Evolutionary conservation across 2,797 vertebrate genomes (phyloP).

Genomic region (Numenius phaeopus): DNA sequence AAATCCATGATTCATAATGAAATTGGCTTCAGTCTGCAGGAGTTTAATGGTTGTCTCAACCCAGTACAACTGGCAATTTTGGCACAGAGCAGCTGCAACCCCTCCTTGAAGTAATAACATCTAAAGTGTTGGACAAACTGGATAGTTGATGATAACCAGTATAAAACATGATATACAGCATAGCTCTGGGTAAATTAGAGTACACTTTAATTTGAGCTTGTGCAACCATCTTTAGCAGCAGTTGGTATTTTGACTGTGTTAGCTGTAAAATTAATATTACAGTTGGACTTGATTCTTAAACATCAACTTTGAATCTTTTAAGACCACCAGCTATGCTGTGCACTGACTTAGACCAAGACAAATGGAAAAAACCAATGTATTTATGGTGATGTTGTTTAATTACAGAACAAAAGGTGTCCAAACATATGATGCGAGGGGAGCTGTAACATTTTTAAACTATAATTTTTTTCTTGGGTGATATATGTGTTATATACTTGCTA

Average conservation of each 20-base stretch:
- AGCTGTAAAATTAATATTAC: constrained; percentile 20
- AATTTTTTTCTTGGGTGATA: background rate
- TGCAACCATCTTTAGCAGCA: constrained; percentile 11
- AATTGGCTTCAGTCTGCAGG: constrained; percentile 68
- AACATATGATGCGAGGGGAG: background rate
- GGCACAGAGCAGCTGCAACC: background rate
- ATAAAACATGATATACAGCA: constrained; percentile 16
- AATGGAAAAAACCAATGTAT: background rate
- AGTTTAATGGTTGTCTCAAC: constrained; percentile 55
- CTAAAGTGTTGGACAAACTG: constrained; percentile 44
- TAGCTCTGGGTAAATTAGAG: constrained; percentile 13
- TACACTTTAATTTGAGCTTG: background rate
- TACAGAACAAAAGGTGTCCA: background rate
- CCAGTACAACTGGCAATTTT: constrained; percentile 37
- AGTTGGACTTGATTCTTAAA: background rate
- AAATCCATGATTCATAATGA: constrained; percentile 69
- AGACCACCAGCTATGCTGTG: background rate
- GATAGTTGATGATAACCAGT: constrained; percentile 40
- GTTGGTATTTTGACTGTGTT: background rate
- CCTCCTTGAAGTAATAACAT: constrained; percentile 48
- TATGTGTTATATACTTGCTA: background rate
- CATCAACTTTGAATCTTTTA: background rate
- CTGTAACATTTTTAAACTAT: background rate
- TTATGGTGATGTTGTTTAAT: background rate
- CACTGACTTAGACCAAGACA: background rate